These are phyloP conservation scores for Chesias legatella DNA, from an alignment of 2,888 invertebrate genomes.

Conservation along the genomic window DNA sequence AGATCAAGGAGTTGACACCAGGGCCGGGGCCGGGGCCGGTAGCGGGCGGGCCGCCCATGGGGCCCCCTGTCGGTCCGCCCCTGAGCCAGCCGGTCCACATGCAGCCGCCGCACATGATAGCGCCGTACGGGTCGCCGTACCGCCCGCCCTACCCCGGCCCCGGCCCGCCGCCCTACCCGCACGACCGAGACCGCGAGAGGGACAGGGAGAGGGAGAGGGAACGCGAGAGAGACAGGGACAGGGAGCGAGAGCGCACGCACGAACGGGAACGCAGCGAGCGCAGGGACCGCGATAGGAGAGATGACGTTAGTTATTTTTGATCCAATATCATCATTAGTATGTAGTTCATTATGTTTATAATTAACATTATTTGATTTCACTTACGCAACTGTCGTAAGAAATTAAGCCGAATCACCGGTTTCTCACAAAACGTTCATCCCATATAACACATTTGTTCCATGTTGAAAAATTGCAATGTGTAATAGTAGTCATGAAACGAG, in stretches of 20 bases:
- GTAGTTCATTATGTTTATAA: too few relatives aligned
- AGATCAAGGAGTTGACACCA: slow-evolving; percentile 86
- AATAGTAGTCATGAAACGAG: too few relatives aligned
- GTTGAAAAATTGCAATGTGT: too few relatives aligned
- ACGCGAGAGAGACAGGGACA: slow-evolving; percentile 30
- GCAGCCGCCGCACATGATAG: slow-evolving; percentile 45
- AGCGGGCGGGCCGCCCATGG: slow-evolving; percentile 38
- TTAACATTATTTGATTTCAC: too few relatives aligned
- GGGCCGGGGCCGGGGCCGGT: slow-evolving; percentile 80
- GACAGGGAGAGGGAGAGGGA: slow-evolving; percentile 53
- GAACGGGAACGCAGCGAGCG: slow-evolving; percentile 44
- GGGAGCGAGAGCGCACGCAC: slow-evolving; percentile 43
- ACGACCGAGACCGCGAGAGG: slow-evolving; percentile 61
- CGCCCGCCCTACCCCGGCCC: slow-evolving; percentile 41
- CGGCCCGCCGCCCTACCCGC: slow-evolving; percentile 33
- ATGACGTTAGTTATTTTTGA: slow-evolving; percentile 46
- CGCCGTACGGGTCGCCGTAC: slow-evolving; percentile 51
- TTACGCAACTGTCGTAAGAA: too few relatives aligned
- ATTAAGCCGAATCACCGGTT: too few relatives aligned
- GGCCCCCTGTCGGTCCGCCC: slow-evolving; percentile 36
- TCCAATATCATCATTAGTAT: too few relatives aligned
- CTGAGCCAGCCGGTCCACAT: slow-evolving; percentile 40
- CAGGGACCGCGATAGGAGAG: slow-evolving; percentile 54
- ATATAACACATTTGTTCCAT: too few relatives aligned
- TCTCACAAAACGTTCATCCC: too few relatives aligned